Percentiles rank a stretch among this genome's conserved stretches.
Conservation (phyloP, 2,888 invertebrate species). For the Notocelia uddmanniana region DNA sequence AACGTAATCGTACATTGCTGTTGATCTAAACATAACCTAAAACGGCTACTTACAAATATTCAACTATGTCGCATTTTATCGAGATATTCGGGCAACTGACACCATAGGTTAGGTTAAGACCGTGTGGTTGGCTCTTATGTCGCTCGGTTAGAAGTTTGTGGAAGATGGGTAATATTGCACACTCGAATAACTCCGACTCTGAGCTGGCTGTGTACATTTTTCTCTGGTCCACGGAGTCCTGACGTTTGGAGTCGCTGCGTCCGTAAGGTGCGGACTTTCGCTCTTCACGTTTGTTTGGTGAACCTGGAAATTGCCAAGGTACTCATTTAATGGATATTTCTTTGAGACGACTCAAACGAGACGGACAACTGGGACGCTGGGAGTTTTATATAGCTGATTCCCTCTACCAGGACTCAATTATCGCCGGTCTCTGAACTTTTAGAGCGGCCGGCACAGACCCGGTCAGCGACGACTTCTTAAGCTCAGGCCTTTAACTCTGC, state of each 20-base stretch:
- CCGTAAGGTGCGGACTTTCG: slow-evolving; percentile 82
- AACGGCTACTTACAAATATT: slow-evolving; percentile 89
- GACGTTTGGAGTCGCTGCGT: slow-evolving; percentile 77
- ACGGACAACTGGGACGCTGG: too few species aligned
- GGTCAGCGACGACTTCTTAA: neutral
- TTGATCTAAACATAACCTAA: slow-evolving; percentile 18
- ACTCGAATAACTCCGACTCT: slow-evolving; percentile 93
- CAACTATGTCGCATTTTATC: slow-evolving; percentile 98
- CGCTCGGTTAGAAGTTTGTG: slow-evolving; percentile 95
- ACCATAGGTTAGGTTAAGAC: slow-evolving; percentile 90
- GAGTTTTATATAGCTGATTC: too few species aligned
- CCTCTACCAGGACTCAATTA: too few species aligned
- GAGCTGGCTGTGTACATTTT: slow-evolving; percentile 92
- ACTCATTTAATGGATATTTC: neutral
- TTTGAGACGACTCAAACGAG: too few species aligned
- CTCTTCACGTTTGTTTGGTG: slow-evolving; percentile 75
- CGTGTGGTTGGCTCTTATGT: slow-evolving; percentile 89
- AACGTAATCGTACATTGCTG: slow-evolving; percentile 18
- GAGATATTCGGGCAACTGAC: slow-evolving; percentile 97
- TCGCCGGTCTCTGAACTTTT: neutral
- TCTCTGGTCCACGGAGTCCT: slow-evolving; percentile 72
- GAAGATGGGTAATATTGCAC: slow-evolving; percentile 95
- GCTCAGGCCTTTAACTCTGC: too few species aligned
- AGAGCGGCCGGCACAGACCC: neutral
- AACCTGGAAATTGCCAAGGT: slow-evolving; percentile 58